Conservation (phyloP, 1,140 invertebrate genomes). For the Copidosoma floridanum region DNA sequence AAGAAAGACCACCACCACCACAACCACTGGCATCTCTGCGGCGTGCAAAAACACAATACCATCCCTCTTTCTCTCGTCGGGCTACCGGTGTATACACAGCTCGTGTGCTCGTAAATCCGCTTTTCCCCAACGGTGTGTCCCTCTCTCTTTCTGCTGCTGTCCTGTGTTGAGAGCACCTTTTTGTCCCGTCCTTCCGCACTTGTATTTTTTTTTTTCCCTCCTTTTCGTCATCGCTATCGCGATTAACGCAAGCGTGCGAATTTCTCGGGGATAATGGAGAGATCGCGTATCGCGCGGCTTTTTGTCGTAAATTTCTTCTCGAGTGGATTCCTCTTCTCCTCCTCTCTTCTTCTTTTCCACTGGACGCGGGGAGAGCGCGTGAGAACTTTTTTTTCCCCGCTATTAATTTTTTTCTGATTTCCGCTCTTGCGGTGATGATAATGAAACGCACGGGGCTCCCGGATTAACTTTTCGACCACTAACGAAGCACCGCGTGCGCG, state of each 20-base stretch:
- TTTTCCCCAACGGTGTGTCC: too few species aligned
- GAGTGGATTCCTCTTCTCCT: not conserved
- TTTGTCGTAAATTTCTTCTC: too few species aligned
- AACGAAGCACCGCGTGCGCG: not conserved
- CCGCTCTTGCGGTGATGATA: not conserved
- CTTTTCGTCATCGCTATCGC: not conserved
- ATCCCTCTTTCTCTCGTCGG: too few species aligned
- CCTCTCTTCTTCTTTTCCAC: too few species aligned
- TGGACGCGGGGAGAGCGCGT: not conserved
- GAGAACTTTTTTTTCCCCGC: slow-evolving; percentile 18
- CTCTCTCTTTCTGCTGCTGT: too few species aligned
- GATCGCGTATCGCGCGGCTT: slow-evolving; percentile 2
- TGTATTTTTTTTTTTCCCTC: not conserved
- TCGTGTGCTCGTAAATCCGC: slow-evolving; percentile 25
- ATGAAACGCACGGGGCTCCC: not conserved
- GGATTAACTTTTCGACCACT: slow-evolving; percentile 19
- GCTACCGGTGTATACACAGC: too few species aligned
- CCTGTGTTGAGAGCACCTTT: too few species aligned
- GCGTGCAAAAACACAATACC: too few species aligned
- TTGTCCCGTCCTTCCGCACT: too few species aligned
- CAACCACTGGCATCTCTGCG: too few species aligned
- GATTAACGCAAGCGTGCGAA: slow-evolving; percentile 11
- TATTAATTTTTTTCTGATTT: too few species aligned
- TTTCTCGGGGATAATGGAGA: not conserved
- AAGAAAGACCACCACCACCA: too few species aligned